Evolutionary conservation across 2,797 vertebrate species (phyloP), one percentile per base, ranked within the genome.

Genomic region (Karalla daura): DNA sequence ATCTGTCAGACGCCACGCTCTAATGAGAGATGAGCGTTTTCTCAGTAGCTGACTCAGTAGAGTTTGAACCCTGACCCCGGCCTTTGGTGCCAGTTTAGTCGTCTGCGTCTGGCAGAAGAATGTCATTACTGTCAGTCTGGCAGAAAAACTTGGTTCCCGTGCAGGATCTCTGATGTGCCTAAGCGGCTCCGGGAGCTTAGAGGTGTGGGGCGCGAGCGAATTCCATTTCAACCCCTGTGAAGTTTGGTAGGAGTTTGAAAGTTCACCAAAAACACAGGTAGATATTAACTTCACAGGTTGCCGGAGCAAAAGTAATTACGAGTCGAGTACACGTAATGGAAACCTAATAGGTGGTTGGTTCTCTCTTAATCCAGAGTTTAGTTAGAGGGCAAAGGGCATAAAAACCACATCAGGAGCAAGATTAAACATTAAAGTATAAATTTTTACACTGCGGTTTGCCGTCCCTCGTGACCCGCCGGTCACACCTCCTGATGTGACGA

Each of bases 21-120:
- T 76, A 74, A 62, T 70, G 78, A 79, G 62, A 63, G 74, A 70
- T 53, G 40, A 61, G 46, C 55, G 40, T 55, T 67, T 39, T 47
- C n/a, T n/a, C n/a, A n/a, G n/a, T n/a, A n/a, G n/a, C n/a, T n/a
- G n/a, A n/a, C n/a, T 33, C 30, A 7, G 70, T 10, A 14, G 23
- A 53, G 11, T 27, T 27, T 54, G 12, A 17, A 1, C 23, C 23
- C 7, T n/a, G n/a, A 3, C 27, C 36, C 44, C 45, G 18, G 39
- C 24, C 28, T 64, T 66, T 50, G 50, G 66, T 65, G 51, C 46
- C 41, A 28, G 14, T 49, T 72, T 9, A 44, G 37, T 35, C 37
- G 53, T 65, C 49, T 74, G 53, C 17, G 28, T 56, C 41, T 50
- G 28, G 15, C 44, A 47, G 40, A 60, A 8, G 3, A 60, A 28